Evolutionary conservation across 2,888 invertebrate species (phyloP), one percentile per base, ranked within the genome.

Genomic region (Athalia circularis): DNA sequence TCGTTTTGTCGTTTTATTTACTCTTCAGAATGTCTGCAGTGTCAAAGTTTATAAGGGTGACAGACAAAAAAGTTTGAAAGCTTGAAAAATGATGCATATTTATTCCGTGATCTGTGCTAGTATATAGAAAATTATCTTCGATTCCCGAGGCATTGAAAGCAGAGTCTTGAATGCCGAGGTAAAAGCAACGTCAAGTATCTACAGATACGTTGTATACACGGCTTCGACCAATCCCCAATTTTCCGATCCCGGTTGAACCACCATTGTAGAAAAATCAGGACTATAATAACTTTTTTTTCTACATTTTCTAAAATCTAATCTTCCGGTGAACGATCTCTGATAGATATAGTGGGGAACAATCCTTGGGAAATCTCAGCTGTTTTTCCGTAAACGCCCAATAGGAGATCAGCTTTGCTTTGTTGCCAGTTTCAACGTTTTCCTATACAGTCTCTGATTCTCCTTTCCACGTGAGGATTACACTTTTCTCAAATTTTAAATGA

Each of bases 241-340:
- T 48, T 48, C 62, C 62, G 75, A 75, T 62, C 75, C 13, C 43
- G 80, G 82, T 79, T 87, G 87, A 89, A 87, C 86, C 88, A 84
- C 76, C 85, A 85, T 84, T 88, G 84, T 89, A 88, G 87, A 86
- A 85, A 85, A 82, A 85, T 85, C 87, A 84, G 85, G 85, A 84
- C 83, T 81, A 82, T 80, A 81, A 70, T 78, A 86, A 82, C 83
- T 82, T 82, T 29, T 29, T 29, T 29, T 29, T 29, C 29, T 29
- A 29, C 29, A 29, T 29, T 29, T 29, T 85, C 82, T 82, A 84
- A 80, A 86, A 86, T 86, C 85, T 86, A 86, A 86, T 86, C 87
- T 86, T 82, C 83, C 85, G 79, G 85, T 82, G 83, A 84, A 84
- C 85, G 84, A 87, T 85, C 85, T 85, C 83, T 85, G 85, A 87